phyloP scores from a whole-genome alignment of 2,888 invertebrate genomes.

The Byasa hedistus region DNA sequence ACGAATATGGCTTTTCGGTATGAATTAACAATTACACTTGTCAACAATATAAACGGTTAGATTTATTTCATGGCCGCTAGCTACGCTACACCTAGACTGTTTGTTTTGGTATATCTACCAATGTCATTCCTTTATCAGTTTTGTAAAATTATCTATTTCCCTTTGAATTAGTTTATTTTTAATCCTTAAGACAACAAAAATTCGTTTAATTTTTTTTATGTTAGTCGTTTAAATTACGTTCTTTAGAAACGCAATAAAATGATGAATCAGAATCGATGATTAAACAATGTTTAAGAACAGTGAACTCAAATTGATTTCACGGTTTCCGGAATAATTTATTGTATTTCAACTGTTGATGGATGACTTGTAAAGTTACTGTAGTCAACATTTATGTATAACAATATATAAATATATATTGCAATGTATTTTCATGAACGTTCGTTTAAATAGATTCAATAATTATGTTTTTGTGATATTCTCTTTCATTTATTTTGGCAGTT shows the following conservation, averaged over 20 bases:
- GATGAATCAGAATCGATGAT: conserved; percentile 5
- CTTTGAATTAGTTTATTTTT: no score
- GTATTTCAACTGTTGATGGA: background rate
- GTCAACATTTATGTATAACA: no score
- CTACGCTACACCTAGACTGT: background rate
- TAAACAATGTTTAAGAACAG: conserved; percentile 5
- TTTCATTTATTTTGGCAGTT: no score
- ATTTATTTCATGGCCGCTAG: background rate
- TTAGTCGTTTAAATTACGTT: background rate
- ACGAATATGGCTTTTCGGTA: conserved; percentile 71
- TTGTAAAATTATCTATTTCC: no score
- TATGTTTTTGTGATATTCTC: no score
- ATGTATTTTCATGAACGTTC: no score
- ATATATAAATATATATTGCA: no score
- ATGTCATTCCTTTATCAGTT: no score
- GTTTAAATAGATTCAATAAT: background rate
- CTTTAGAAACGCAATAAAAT: background rate
- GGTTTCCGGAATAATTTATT: conserved; percentile 15
- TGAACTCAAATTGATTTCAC: conserved; percentile 11
- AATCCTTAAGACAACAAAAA: no score
- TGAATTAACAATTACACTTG: conserved; percentile 23
- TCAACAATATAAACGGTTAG: background rate
- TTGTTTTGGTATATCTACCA: background rate
- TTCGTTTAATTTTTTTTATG: background rate
- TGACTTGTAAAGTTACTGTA: background rate